A percentile compares a stretch with the other conserved stretches of the same genome.
These are phyloP conservation scores for Cynocephalus volans DNA, from an alignment of 2,113 vertebrate species.

Conservation along the genomic window DNA sequence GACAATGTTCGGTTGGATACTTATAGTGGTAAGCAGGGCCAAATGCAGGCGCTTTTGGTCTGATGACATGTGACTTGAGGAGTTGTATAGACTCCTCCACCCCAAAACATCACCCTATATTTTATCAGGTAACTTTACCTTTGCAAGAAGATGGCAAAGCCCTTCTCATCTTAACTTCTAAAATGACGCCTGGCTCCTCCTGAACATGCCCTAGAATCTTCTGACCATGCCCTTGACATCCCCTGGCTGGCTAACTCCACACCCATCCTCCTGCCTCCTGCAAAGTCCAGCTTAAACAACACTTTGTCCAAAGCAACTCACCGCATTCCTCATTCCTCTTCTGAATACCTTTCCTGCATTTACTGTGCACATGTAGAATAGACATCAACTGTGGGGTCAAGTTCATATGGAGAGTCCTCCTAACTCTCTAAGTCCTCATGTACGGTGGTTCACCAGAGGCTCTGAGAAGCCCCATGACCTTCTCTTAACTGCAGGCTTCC, in stretches of 20 bases:
- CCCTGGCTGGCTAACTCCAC: rapidly evolving
- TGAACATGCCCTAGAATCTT: neutral
- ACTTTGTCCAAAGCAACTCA: neutral
- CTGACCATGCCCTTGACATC: rapidly evolving
- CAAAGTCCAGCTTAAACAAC: too few species aligned
- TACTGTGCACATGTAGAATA: neutral
- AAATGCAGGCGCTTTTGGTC: neutral
- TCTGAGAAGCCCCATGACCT: neutral
- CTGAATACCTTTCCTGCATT: neutral
- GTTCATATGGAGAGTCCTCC: neutral
- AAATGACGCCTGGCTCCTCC: neutral
- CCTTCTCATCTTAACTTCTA: neutral
- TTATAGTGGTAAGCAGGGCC: neutral
- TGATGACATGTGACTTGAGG: neutral
- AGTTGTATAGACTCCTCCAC: neutral
- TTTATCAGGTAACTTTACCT: neutral
- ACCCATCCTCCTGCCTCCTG: neutral
- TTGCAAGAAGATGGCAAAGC: neutral
- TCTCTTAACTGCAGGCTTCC: neutral
- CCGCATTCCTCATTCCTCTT: neutral
- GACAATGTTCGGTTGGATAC: neutral
- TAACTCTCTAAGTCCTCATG: neutral
- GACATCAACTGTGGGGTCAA: neutral
- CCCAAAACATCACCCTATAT: neutral
- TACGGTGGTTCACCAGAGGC: neutral